Evolutionary conservation across 2,888 invertebrate species (phyloP).

Genomic region (Hemicrepidius hirtus): DNA sequence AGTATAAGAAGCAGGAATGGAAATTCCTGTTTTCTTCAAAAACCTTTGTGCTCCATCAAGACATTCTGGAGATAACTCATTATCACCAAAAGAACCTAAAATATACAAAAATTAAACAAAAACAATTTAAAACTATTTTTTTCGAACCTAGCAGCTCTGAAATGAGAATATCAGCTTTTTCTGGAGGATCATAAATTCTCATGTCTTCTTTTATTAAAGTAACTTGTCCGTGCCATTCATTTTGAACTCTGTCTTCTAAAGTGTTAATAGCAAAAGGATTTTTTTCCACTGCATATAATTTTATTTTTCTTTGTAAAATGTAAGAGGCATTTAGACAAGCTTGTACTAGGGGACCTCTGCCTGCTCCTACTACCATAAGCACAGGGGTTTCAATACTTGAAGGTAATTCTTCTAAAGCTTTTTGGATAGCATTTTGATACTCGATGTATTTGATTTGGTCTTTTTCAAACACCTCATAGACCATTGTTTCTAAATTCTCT

Average conservation of each 20-base stretch:
- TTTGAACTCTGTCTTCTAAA: conserved; percentile 82
- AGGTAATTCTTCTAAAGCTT: conserved; percentile 80
- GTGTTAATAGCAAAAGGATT: conserved; percentile 97
- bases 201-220: conserved; percentile 90
- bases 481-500: conserved; percentile 96
- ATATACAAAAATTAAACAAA: neutral
- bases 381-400: conserved; percentile 72
- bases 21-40: conserved; percentile 89
- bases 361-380: conserved; percentile 75
- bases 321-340: conserved; percentile 87
- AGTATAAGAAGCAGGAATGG: conserved; percentile 92
- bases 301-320: conserved; percentile 82
- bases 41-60: conserved; percentile 94
- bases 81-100: conserved; percentile 95
- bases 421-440: conserved; percentile 88
- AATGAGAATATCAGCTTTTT: conserved; percentile 95
- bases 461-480: conserved; percentile 98
- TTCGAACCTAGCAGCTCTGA: conserved; percentile 91
- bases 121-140: neutral
- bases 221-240: conserved; percentile 86
- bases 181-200: conserved; percentile 86
- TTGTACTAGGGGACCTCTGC: conserved; percentile 95
- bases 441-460: conserved; percentile 96
- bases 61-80: conserved; percentile 98
- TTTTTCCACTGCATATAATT: conserved; percentile 97